Evolutionary conservation across 2,797 vertebrate species (phyloP), one percentile per base, ranked within the genome.

Genomic region (Periparus ater): DNA sequence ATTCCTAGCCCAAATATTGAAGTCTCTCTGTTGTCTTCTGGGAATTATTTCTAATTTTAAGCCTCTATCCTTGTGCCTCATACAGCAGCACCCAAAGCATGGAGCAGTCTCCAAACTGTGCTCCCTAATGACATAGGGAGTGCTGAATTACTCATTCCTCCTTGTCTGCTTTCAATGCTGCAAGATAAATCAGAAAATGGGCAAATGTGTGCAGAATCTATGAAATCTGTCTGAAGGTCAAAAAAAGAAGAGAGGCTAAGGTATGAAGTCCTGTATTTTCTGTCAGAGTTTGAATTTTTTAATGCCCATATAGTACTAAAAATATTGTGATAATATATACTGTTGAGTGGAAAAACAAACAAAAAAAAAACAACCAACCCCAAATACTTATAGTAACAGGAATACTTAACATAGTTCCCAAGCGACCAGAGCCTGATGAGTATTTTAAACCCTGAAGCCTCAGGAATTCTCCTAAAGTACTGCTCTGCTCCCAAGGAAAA

Each of bases 381-480:
- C 42, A 72, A 89, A 94, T 90, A 90, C 68, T 94, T 95, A 44
- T 58, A 93, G 95, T 68, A 93, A 83, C 91, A 87, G 77, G 84
- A 96, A 96, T 97, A 51, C 80, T 96, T 97, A 85, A 79, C 93
- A 97, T 97, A 96, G 89, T 96, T 97, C 93, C 91, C 95, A 93
- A 95, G 91, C 1, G 79, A 93, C 55, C 8, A 3, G 68, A 92
- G 77, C 74, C 73, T 85, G 90, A 85, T 13, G 75, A 92, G 85
- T 91, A 95, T 97, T 96, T 96, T 96, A 94, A 97, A 96, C 55
- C 55, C 82, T n/a, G 81, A 86, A 82, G 85, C 26, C 78, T 84
- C 58, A 40, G 72, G 89, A 95, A 94, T 96, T 95, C 81, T 95
- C 84, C 87, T 82, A 45, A 79, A 73, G 65, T 88, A 80, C 67